Evolutionary conservation across 1,140 invertebrate species (phyloP).

Genomic region (Drosophila nigromelanica): DNA sequence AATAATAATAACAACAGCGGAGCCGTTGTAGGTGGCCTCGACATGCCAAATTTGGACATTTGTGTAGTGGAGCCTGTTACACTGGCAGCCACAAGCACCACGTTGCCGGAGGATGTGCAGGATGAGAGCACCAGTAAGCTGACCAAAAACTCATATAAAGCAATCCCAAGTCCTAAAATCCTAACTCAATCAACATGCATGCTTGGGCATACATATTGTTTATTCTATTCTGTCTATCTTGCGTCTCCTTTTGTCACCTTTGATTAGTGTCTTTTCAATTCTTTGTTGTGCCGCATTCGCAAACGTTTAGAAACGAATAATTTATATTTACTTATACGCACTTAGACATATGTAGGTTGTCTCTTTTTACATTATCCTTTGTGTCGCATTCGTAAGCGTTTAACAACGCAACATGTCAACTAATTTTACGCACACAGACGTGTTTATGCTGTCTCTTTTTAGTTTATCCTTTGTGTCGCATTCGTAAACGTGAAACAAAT

Average conservation of each 20-base stretch:
- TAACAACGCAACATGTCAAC: no score
- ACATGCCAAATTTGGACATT: slow-evolving; percentile 51
- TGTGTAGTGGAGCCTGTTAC: slow-evolving; percentile 20
- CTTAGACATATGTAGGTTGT: neutral
- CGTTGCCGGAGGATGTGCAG: slow-evolving; percentile 51
- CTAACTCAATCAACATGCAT: no score
- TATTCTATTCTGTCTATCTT: no score
- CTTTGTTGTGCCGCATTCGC: no score
- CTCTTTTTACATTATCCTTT: neutral
- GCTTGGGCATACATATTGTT: no score
- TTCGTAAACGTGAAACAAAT: no score
- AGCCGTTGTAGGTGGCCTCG: slow-evolving; percentile 8
- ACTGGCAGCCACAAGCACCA: slow-evolving; percentile 2
- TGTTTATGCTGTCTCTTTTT: no score
- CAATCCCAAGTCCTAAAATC: no score
- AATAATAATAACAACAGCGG: neutral
- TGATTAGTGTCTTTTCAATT: neutral
- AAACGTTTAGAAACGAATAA: neutral
- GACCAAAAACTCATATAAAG: neutral
- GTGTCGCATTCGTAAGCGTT: no score
- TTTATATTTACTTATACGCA: neutral
- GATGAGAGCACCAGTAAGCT: slow-evolving; percentile 72
- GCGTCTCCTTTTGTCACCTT: no score
- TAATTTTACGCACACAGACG: no score
- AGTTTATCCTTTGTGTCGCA: no score